Percentiles rank a stretch among this genome's conserved stretches.
Evolutionary conservation across 1,140 invertebrate genomes (phyloP).

Genomic region (Hormaphis cornu): DNA sequence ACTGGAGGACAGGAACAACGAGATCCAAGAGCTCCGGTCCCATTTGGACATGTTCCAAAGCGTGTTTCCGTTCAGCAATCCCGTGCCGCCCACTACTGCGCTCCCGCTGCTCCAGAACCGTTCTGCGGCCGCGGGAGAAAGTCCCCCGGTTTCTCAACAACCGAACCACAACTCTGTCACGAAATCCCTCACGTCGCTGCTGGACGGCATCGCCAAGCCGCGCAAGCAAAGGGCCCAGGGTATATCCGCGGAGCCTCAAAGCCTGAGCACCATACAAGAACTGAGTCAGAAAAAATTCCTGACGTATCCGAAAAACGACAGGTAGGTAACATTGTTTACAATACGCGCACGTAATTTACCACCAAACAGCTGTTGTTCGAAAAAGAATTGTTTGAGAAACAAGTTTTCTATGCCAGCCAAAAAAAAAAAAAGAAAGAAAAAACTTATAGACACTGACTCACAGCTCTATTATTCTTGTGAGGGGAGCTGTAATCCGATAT

Average conservation of each 20-base stretch:
- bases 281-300: slow-evolving; percentile 63
- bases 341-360: too few relatives aligned
- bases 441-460: too few relatives aligned
- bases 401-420: too few relatives aligned
- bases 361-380: too few relatives aligned
- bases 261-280: slow-evolving; percentile 65
- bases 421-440: too few relatives aligned
- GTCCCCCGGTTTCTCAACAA: not conserved
- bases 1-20: slow-evolving; percentile 60
- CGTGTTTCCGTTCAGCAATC: slow-evolving; percentile 59
- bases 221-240: slow-evolving; percentile 77
- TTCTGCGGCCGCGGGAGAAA: not conserved
- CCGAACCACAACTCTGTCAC: not conserved
- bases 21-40: slow-evolving; percentile 73
- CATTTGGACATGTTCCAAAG: slow-evolving; percentile 90
- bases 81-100: slow-evolving; percentile 32
- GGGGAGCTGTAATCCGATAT: too few relatives aligned
- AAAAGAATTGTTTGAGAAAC: too few relatives aligned
- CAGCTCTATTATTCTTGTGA: too few relatives aligned
- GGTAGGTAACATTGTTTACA: slow-evolving; percentile 50
- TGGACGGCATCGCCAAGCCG: slow-evolving; percentile 42
- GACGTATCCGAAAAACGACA: slow-evolving; percentile 70
- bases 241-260: slow-evolving; percentile 86
- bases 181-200: slow-evolving; percentile 4
- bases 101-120: slow-evolving; percentile 35